Evolutionary conservation across 2,113 vertebrate genomes (phyloP).

Genomic region (Chinchilla lanigera): DNA sequence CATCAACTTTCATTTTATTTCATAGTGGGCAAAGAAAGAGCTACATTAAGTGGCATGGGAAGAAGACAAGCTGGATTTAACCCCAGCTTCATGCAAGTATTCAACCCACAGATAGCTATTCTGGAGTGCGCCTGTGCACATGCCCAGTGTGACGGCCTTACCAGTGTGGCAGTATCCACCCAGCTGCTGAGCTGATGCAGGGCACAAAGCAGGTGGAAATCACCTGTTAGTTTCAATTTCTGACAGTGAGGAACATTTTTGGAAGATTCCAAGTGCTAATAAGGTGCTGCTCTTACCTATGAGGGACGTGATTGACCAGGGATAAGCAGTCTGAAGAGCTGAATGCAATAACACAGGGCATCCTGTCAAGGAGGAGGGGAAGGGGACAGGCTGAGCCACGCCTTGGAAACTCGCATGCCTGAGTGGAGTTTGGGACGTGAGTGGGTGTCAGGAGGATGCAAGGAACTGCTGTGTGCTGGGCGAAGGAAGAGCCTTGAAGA

Average conservation of each 20-base stretch:
- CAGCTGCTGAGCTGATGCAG: background rate
- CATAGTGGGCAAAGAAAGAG: background rate
- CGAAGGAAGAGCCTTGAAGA: background rate
- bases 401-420: background rate
- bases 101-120: background rate
- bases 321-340: background rate
- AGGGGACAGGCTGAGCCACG: background rate
- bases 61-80: background rate
- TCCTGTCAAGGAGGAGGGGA: background rate
- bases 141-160: rapidly evolving
- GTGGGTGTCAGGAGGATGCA: background rate
- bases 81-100: background rate
- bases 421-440: background rate
- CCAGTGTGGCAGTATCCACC: background rate
- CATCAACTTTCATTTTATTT: background rate
- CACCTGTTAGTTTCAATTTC: background rate
- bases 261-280: background rate
- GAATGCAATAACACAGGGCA: background rate
- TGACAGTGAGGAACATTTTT: background rate
- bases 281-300: background rate
- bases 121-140: background rate
- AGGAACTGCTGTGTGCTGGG: background rate
- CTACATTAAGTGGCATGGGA: background rate
- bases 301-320: background rate
- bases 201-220: background rate